Evolutionary conservation across 2,888 invertebrate genomes (phyloP).

Genomic region (Caradrina kadenii): DNA sequence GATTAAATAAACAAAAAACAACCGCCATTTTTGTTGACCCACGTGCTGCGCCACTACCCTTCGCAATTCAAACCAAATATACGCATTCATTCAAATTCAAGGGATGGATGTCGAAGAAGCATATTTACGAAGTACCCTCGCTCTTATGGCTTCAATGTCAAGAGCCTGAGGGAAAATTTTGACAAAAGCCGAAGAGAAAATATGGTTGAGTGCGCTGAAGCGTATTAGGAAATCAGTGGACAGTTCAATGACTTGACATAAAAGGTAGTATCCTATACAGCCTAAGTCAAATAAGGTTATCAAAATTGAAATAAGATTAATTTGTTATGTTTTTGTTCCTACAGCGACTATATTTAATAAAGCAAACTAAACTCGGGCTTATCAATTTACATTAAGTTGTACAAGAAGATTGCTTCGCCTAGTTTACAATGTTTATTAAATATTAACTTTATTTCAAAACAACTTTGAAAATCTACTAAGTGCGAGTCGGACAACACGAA

Average conservation of each 20-base stretch:
- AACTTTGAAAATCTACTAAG: too few species aligned
- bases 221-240: conserved; percentile 15
- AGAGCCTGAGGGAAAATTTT: conserved; percentile 28
- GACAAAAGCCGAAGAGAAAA: conserved; percentile 37
- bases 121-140: conserved; percentile 36
- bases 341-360: background rate
- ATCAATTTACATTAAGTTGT: background rate
- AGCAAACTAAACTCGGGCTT: too few species aligned
- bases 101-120: conserved; percentile 16
- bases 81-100: conserved; percentile 23
- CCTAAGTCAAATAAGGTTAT: too few species aligned
- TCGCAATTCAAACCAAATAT: conserved; percentile 30
- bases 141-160: conserved; percentile 23
- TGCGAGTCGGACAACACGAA: too few species aligned
- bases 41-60: conserved; percentile 13
- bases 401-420: background rate
- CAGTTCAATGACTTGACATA: conserved; percentile 29
- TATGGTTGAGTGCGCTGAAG: conserved; percentile 4
- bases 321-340: too few species aligned
- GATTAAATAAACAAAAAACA: conserved; percentile 3
- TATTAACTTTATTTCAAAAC: background rate
- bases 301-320: too few species aligned
- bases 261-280: background rate
- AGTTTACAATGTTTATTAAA: background rate
- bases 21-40: conserved; percentile 24